Conservation (phyloP, 2,888 invertebrate species). For the Tenthredo livida region DNA sequence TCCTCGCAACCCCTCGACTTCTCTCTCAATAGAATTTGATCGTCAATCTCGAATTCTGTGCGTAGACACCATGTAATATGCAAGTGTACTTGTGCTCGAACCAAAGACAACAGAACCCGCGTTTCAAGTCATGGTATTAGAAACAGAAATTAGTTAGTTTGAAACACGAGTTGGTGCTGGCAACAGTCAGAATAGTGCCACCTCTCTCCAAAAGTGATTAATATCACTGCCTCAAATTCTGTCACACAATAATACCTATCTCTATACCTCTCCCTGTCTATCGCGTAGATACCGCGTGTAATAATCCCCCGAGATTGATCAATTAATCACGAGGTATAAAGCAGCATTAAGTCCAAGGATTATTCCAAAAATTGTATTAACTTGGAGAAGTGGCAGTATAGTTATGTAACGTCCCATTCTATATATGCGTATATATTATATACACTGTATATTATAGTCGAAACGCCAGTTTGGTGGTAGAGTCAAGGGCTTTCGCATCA, state of each 20-base stretch:
- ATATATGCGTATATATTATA: background rate
- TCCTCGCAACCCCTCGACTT: background rate
- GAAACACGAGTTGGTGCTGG: background rate
- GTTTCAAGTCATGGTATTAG: slow-evolving; percentile 34
- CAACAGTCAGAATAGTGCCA: background rate
- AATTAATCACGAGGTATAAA: slow-evolving; percentile 39
- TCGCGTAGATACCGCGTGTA: slow-evolving; percentile 15
- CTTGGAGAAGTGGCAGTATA: slow-evolving; percentile 8
- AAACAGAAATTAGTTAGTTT: slow-evolving; percentile 41
- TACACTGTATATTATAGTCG: slow-evolving; percentile 14
- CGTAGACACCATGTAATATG: background rate
- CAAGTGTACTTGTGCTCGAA: background rate
- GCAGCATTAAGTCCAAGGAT: slow-evolving; percentile 28
- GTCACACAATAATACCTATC: slow-evolving; percentile 14
- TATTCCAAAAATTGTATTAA: slow-evolving; percentile 35
- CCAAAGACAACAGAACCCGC: slow-evolving; percentile 12
- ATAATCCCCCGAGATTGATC: slow-evolving; percentile 32
- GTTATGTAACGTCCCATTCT: background rate
- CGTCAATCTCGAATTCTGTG: slow-evolving; percentile 13
- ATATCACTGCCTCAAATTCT: slow-evolving; percentile 39
- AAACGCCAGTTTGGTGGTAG: slow-evolving; percentile 23
- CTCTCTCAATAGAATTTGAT: background rate
- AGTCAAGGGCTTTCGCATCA: slow-evolving; percentile 27
- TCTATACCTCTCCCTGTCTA: slow-evolving; percentile 11
- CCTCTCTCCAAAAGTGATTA: slow-evolving; percentile 12